phyloP scores from a whole-genome alignment of 2,797 vertebrate species.

The Intellagama lesueurii region DNA sequence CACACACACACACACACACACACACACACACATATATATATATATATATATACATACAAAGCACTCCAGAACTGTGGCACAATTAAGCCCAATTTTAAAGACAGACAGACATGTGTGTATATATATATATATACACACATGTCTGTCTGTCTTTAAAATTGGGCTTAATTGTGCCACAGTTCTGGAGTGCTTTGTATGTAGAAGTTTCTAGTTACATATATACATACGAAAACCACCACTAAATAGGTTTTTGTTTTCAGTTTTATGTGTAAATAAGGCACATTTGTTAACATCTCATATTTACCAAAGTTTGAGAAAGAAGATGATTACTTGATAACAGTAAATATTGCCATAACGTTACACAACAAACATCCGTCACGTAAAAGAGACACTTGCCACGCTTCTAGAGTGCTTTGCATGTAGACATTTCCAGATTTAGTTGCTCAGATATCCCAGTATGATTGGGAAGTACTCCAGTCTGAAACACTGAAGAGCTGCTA shows the following conservation, averaged over 20 bases:
- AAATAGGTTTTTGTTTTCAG: background rate
- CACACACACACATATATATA: too few species aligned
- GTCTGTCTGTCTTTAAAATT: too few species aligned
- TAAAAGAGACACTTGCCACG: background rate
- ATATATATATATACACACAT: too few species aligned
- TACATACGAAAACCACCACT: background rate
- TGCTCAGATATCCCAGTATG: background rate
- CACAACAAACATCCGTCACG: background rate
- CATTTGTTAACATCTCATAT: background rate
- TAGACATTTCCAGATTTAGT: background rate
- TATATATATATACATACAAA: too few species aligned
- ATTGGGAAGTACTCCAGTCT: background rate
- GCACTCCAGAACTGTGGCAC: too few species aligned
- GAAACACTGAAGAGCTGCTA: background rate
- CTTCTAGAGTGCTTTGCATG: background rate
- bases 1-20: too few species aligned
- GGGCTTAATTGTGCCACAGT: too few species aligned
- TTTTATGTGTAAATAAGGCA: background rate
- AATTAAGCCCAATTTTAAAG: too few species aligned
- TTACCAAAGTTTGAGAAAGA: conserved; percentile 1
- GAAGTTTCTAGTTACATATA: background rate
- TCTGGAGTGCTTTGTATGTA: too few species aligned
- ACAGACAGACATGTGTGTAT: too few species aligned
- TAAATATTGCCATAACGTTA: background rate
- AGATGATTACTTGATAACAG: background rate